phyloP scores from a whole-genome alignment of 2,797 vertebrate species.

The Cossypha polioptera region DNA sequence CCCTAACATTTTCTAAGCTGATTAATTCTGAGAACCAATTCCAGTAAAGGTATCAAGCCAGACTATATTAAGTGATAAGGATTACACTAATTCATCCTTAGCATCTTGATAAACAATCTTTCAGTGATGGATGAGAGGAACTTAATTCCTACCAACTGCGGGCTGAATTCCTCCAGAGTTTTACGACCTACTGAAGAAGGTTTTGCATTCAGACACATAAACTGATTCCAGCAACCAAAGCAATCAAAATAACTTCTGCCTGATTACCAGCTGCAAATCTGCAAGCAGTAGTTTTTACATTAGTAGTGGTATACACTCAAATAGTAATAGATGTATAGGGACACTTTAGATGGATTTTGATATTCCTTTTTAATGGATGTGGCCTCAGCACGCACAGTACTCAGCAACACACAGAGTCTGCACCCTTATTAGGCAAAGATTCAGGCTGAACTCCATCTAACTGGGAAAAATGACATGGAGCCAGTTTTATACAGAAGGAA shows the following conservation, averaged over 20 bases:
- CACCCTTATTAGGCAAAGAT: not conserved
- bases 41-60: conserved; percentile 12
- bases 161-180: not conserved
- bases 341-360: not conserved
- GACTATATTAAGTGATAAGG: conserved; percentile 48
- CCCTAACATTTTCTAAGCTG: conserved; percentile 50
- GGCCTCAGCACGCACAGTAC: not conserved
- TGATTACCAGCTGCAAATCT: not conserved
- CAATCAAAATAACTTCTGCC: not conserved
- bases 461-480: not conserved
- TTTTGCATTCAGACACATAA: not conserved
- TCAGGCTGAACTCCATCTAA: not conserved
- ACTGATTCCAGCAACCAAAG: not conserved
- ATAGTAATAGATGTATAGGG: not conserved
- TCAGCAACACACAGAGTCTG: not conserved
- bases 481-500: not conserved
- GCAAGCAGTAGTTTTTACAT: not conserved
- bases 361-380: not conserved
- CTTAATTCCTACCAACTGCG: conserved; percentile 22
- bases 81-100: conserved; percentile 55
- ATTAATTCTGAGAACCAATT: conserved; percentile 67
- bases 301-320: not conserved
- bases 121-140: conserved; percentile 31
- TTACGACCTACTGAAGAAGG: not conserved
- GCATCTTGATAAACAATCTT: conserved; percentile 63